These are phyloP conservation scores for Greenwoodochromis staneri DNA, from an alignment of 2,113 vertebrate species.

Conservation along the genomic window DNA sequence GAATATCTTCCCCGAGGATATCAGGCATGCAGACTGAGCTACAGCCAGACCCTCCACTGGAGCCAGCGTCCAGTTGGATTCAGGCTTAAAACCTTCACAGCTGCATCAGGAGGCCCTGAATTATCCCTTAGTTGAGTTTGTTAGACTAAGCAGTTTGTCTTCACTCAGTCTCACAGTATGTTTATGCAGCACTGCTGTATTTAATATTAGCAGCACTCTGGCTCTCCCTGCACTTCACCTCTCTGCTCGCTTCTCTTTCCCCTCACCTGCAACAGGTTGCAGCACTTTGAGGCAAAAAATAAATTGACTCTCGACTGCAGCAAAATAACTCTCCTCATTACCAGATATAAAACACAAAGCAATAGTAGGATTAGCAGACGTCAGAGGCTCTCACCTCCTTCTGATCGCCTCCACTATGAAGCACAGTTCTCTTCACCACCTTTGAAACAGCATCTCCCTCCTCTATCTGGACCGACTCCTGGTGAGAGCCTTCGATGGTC, in stretches of 20 bases:
- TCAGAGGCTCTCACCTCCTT: conserved; percentile 73
- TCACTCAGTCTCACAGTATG: neutral
- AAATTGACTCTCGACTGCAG: too few relatives aligned
- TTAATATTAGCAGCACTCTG: neutral
- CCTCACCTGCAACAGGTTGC: neutral
- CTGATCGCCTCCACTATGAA: conserved; percentile 80
- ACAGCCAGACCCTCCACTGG: neutral
- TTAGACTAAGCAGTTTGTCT: neutral
- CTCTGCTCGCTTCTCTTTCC: neutral
- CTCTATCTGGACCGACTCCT: conserved; percentile 72
- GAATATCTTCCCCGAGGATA: neutral
- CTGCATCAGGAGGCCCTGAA: neutral
- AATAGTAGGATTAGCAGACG: neutral
- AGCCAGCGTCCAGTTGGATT: neutral
- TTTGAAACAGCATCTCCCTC: conserved; percentile 84
- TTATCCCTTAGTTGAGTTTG: neutral
- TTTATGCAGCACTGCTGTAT: neutral
- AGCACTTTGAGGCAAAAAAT: neutral
- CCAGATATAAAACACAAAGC: neutral
- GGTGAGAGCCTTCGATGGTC: conserved; percentile 75
- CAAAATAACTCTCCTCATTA: neutral
- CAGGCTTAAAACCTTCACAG: neutral
- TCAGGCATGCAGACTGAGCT: neutral
- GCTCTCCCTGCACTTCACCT: neutral
- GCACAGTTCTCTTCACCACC: conserved; percentile 85